A percentile compares a stretch with the other conserved stretches of the same genome.
Evolutionary conservation across 2,797 vertebrate species (phyloP).

Genomic region (Heliangelus exortis): DNA sequence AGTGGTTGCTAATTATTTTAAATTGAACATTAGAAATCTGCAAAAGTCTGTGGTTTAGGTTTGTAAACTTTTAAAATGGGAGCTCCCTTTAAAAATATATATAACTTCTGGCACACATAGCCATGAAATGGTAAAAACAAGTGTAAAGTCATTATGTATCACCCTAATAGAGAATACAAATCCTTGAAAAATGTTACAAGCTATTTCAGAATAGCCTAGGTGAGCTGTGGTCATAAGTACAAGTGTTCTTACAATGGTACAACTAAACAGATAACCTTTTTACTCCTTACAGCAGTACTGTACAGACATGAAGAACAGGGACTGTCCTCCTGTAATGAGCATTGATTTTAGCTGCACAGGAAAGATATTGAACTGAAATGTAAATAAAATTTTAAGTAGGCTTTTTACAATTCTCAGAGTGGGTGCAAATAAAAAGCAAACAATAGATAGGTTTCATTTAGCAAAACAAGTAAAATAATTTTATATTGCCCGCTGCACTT

Average conservation of each 20-base stretch:
- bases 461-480: not conserved
- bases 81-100: not conserved
- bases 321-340: not conserved
- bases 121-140: not conserved
- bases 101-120: not conserved
- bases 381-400: not conserved
- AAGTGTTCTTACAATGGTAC: not conserved
- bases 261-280: not conserved
- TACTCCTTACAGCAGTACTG: not conserved
- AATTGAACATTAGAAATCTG: not conserved
- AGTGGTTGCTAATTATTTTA: not conserved
- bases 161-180: not conserved
- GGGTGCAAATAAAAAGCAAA: not conserved
- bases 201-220: not conserved
- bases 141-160: not conserved
- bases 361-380: not conserved
- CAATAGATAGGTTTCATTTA: not conserved
- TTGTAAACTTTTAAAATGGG: not conserved
- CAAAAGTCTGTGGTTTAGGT: not conserved
- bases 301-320: not conserved
- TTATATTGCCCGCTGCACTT: not conserved
- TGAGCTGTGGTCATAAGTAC: not conserved
- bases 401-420: conserved; percentile 2
- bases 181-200: not conserved
- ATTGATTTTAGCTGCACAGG: not conserved